A percentile compares a stretch with the other conserved stretches of the same genome.
These are phyloP conservation scores for Poecilia wingei DNA, from an alignment of 2,797 vertebrate genomes.

Conservation along the genomic window DNA sequence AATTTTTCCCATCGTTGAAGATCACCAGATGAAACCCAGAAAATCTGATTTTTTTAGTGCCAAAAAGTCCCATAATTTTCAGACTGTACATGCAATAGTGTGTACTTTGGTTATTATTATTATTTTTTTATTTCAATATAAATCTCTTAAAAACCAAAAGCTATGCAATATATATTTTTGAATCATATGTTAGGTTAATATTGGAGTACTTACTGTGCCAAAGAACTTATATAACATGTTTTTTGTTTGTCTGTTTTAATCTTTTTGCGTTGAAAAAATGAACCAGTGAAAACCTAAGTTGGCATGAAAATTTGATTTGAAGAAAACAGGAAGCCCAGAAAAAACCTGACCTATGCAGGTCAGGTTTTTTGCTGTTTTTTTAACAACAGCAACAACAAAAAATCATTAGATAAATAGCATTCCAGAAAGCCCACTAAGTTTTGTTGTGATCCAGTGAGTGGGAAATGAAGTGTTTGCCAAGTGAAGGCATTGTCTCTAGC, in stretches of 20 bases:
- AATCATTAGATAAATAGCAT: neutral
- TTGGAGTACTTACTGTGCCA: neutral
- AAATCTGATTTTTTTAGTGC: neutral
- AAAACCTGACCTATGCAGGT: neutral
- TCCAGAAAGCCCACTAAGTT: neutral
- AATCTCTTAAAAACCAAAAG: neutral
- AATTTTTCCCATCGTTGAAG: neutral
- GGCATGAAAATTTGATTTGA: neutral
- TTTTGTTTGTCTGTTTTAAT: neutral
- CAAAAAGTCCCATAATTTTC: neutral
- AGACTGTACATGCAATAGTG: neutral
- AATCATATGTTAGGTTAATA: neutral
- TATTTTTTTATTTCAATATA: neutral
- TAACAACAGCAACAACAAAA: neutral
- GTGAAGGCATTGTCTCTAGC: constrained; percentile 26
- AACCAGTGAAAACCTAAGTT: neutral
- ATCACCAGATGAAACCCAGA: neutral
- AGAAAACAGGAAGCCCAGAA: neutral
- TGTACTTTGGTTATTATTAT: neutral
- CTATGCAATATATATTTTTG: neutral
- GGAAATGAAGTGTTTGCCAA: constrained; percentile 23
- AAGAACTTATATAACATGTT: neutral
- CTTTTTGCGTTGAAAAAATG: neutral
- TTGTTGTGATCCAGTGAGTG: neutral
- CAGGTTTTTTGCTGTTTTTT: neutral